phyloP scores from a whole-genome alignment of 35 echinoderm and acorn worm genomes.

The Heliocidaris tuberculata region DNA sequence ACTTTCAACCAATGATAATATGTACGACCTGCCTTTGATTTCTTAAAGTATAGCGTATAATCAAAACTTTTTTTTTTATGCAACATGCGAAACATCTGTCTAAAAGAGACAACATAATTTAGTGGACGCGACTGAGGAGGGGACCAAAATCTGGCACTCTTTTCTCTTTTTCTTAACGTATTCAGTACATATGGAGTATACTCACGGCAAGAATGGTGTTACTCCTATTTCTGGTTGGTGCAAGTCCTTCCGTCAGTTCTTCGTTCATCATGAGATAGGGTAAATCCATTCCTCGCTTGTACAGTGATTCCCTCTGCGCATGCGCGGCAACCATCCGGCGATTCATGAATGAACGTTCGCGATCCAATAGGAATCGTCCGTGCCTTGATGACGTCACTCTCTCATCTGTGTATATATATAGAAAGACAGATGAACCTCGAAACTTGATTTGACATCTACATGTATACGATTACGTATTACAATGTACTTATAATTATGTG shows the following conservation, averaged over 20 bases:
- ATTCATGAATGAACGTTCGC: constrained; percentile 50
- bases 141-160: too few species aligned
- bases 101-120: too few species aligned
- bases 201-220: constrained; percentile 12
- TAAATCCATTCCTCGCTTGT: constrained; percentile 57
- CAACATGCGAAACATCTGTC: too few species aligned
- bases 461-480: neutral
- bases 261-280: constrained; percentile 49
- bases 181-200: neutral
- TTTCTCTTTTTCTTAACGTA: too few species aligned
- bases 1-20: too few species aligned
- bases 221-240: neutral
- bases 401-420: neutral
- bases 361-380: constrained; percentile 10
- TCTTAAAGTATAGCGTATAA: too few species aligned
- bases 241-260: neutral
- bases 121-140: too few species aligned
- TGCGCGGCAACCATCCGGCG: constrained; percentile 9
- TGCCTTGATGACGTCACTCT: constrained; percentile 25
- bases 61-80: too few species aligned
- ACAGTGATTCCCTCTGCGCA: constrained; percentile 37
- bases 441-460: neutral
- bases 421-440: neutral
- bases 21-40: too few species aligned
- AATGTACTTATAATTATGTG: too few species aligned